Base-by-base conservation (phyloP, 2,888 invertebrate species). In the Caradrina clavipalpis region DNA sequence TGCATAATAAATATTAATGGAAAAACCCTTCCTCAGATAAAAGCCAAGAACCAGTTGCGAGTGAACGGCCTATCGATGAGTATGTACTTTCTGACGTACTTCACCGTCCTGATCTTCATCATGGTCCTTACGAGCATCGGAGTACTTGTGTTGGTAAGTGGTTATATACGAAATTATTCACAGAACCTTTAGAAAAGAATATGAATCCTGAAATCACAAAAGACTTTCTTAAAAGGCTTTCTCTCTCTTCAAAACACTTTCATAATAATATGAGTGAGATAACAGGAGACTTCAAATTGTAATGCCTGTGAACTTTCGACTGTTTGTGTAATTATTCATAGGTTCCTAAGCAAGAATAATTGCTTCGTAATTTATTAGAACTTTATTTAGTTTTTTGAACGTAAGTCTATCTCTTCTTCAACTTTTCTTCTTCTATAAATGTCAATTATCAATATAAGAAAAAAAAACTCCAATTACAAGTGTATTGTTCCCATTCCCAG, bases 21-120 rank as follows among this genome's bases (percentile, higher is more conserved):
- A 26, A n/a, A 39, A 35, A 39, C 19, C n/a, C 57, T 79, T 78
- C 86, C 96, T 75, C 95, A 98, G 98, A 97, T 97, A 69, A 98
- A 97, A 94, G 97, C 98, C 1, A 97, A 98, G 89, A 98, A 98
- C 90, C 98, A 98, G 89, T 95, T 98, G 45, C 96, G 98, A 19
- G 98, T 98, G 21, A 98, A 98, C 89, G 98, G 98, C 0, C 93
- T 98, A 21, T 97, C 97, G 0, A 97, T 97, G 92, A 96, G 96
- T 81, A 97, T 98, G 96, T 98, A 98, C 90, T 98, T 98, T 91
- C 90, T 97, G 15, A 97, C 98, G 0, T 98, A 98, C 88, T 97
- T 98, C 89, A 96, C 97, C 31, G 97, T 98, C 11, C 95, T 98
- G 57, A 96, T 97, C 56, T 96, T 96, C 45, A 96, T 98, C 76